Evolutionary conservation across 2,113 vertebrate species (phyloP).

Genomic region (Chiloscyllium plagiosum): DNA sequence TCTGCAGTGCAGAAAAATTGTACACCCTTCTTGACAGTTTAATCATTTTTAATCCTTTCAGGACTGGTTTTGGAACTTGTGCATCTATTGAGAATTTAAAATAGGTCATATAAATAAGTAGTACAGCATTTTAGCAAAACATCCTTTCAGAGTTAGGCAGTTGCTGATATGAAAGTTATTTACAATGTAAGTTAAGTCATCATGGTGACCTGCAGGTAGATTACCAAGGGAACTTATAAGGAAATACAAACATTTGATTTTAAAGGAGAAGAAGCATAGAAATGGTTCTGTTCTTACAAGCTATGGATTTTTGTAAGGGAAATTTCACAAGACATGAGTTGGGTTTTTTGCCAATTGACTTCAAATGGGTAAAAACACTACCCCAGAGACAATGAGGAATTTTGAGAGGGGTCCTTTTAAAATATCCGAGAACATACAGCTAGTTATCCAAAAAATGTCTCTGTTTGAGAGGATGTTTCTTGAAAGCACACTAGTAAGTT

Average conservation of each 20-base stretch:
- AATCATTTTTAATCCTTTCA: background rate
- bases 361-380: background rate
- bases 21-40: background rate
- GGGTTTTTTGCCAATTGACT: background rate
- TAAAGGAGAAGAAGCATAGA: background rate
- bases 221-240: background rate
- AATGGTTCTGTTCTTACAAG: background rate
- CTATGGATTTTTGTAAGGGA: background rate
- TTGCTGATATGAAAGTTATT: background rate
- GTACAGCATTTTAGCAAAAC: background rate
- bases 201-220: background rate
- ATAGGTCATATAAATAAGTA: background rate
- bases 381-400: background rate
- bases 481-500: background rate
- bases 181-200: background rate
- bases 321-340: background rate
- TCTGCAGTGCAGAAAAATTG: background rate
- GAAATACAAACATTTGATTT: background rate
- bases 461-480: background rate
- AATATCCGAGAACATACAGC: background rate
- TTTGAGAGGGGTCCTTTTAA: background rate
- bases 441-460: background rate
- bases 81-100: background rate
- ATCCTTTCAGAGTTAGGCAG: background rate
- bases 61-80: background rate